These are phyloP conservation scores for Bos indicus DNA, from an alignment of 2,113 vertebrate genomes.

Conservation along the genomic window DNA sequence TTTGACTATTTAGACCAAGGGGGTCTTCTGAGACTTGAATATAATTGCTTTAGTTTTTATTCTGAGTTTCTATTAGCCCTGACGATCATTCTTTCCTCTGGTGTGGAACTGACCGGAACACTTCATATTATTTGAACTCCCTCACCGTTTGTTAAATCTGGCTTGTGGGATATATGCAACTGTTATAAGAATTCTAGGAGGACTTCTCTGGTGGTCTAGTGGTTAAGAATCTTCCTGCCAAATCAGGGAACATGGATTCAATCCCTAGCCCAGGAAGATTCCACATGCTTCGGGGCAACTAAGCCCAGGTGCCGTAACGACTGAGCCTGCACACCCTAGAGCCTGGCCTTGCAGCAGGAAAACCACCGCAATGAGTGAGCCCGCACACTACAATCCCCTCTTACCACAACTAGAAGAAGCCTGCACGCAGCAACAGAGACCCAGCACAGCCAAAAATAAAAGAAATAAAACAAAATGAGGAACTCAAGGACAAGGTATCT, in stretches of 20 bases:
- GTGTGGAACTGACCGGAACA: not conserved
- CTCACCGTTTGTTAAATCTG: not conserved
- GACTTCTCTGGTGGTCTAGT: not conserved
- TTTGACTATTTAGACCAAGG: not conserved
- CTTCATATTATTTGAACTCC: not conserved
- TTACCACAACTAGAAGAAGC: not conserved
- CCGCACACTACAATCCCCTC: not conserved
- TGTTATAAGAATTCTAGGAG: not conserved
- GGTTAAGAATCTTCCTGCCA: not conserved
- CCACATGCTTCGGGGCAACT: not conserved
- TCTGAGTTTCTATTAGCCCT: not conserved
- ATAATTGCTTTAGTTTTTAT: not conserved
- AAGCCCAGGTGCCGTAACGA: not conserved
- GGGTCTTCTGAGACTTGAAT: not conserved
- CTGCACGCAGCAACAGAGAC: not conserved
- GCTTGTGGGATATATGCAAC: not conserved
- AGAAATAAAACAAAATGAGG: not conserved
- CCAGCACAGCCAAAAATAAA: not conserved
- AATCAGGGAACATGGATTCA: not conserved
- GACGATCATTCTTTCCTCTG: not conserved
- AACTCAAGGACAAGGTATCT: not conserved
- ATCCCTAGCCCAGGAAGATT: not conserved
- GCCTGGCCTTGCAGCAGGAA: not conserved
- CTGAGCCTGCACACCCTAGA: not conserved
- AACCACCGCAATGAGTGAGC: fast-evolving